A percentile compares a stretch with the other conserved stretches of the same genome.
Conservation (phyloP, 1,140 invertebrate genomes). For the Lepidurus arcticus region DNA sequence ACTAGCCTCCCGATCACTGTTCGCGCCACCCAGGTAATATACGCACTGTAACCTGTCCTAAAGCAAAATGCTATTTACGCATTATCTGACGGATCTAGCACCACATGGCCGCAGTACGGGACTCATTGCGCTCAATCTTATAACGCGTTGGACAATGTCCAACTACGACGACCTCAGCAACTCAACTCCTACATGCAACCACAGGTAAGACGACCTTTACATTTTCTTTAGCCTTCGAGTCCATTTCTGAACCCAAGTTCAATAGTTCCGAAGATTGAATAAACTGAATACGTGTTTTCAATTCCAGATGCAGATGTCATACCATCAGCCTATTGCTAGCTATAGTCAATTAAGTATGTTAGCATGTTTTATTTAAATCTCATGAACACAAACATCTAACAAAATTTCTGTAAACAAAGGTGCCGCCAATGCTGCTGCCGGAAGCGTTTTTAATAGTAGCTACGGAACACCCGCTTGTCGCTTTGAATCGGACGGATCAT, state of each 20-base stretch:
- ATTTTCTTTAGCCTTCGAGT: not conserved
- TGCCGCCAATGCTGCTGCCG: not conserved
- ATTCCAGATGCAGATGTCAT: not conserved
- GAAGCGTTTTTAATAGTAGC: not conserved
- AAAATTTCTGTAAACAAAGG: not conserved
- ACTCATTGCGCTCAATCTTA: not conserved
- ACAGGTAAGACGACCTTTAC: not conserved
- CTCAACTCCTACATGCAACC: slow-evolving; percentile 13
- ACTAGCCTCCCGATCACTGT: not conserved
- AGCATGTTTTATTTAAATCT: not conserved
- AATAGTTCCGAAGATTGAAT: no score
- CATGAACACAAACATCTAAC: not conserved
- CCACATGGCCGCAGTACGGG: slow-evolving; percentile 1
- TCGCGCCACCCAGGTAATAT: not conserved
- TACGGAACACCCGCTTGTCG: slow-evolving; percentile 16
- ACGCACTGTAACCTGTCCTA: not conserved
- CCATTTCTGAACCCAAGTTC: not conserved
- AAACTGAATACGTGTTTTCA: not conserved
- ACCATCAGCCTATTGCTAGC: not conserved
- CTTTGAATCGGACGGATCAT: not conserved
- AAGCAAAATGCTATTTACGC: not conserved
- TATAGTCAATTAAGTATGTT: not conserved
- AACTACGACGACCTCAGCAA: not conserved
- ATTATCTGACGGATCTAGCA: not conserved
- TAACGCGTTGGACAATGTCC: not conserved